Conservation (phyloP, 2,888 invertebrate species). For the Acleris holmiana region DNA sequence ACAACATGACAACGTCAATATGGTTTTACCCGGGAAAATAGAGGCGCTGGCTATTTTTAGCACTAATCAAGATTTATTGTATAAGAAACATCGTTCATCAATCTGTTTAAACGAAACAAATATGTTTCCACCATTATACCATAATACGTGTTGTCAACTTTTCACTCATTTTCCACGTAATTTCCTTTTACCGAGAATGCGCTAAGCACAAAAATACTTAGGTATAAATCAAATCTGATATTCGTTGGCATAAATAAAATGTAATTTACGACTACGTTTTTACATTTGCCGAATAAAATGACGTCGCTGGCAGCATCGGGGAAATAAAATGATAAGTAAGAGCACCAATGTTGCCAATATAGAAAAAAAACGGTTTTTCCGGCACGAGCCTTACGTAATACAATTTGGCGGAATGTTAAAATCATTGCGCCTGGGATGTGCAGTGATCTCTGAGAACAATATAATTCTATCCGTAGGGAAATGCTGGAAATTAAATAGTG, state of each 20-base stretch:
- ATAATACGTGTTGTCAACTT: slow-evolving; percentile 33
- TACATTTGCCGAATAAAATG: slow-evolving; percentile 60
- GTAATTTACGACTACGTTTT: slow-evolving; percentile 67
- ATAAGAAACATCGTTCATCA: background rate
- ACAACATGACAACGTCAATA: too few relatives aligned
- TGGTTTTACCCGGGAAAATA: too few relatives aligned
- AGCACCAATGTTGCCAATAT: slow-evolving; percentile 35
- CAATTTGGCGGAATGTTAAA: slow-evolving; percentile 31
- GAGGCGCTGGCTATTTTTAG: too few relatives aligned
- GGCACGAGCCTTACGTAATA: slow-evolving; percentile 33
- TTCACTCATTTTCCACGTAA: slow-evolving; percentile 35
- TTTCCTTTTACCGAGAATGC: slow-evolving; percentile 37
- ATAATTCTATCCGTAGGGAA: too few relatives aligned
- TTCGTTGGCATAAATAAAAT: slow-evolving; percentile 64
- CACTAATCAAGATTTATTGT: too few relatives aligned
- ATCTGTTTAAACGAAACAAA: background rate
- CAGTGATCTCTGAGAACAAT: background rate
- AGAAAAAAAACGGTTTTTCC: slow-evolving; percentile 37
- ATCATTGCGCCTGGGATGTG: slow-evolving; percentile 11
- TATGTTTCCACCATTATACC: slow-evolving; percentile 24
- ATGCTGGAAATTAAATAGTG: too few relatives aligned
- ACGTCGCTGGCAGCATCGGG: slow-evolving; percentile 49
- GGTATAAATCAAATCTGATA: slow-evolving; percentile 68
- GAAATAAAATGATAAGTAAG: slow-evolving; percentile 38
- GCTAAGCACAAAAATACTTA: slow-evolving; percentile 48